Base-by-base conservation (phyloP, 2,888 invertebrate species). In the Agriotes lineatus region DNA sequence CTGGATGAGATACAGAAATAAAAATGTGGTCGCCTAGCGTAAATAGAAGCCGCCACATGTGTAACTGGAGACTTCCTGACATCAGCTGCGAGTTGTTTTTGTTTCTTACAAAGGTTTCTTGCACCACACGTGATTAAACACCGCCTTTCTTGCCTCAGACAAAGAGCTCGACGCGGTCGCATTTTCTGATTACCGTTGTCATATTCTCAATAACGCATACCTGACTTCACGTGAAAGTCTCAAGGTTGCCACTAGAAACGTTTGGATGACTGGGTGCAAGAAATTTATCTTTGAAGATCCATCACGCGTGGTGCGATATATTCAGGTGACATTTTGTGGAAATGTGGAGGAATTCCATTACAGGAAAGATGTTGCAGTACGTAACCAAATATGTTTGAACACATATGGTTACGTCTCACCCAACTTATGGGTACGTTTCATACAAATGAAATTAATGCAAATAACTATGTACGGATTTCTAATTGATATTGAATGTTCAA, bases 1-100 rank as follows among this genome's bases (percentile, higher is more conserved):
- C n/a, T n/a, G n/a, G n/a, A n/a, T n/a, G n/a, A n/a, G n/a, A n/a
- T n/a, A n/a, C n/a, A n/a, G n/a, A 25, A 25, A 25, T 7, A 25
- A 25, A 25, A 42, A 42, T 42, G 19, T 33, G 57, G 25, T 69
- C 20, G 42, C 58, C 50, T 44, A 63, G 37, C 54, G 57, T 62
- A 66, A 44, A 67, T 44, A 54, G 64, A 60, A 56, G 63, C 52
- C 52, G 30, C 75, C 76, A 79, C 76, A 76, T 80, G 80, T 81
- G 81, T 79, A 81, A 82, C 79, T 72, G 74, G 80, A 81, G 78
- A 81, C 80, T 81, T 81, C 80, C 81, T 81, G 80, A 80, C 81
- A 81, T 79, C 81, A 80, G 80, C 81, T 81, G 81, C 77, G 69
- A 65, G 73, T 74, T 76, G 75, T 77, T 78, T 79, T 79, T 75